Conservation (phyloP, 2,888 invertebrate species). For the Caenorhabditis panamensis region DNA sequence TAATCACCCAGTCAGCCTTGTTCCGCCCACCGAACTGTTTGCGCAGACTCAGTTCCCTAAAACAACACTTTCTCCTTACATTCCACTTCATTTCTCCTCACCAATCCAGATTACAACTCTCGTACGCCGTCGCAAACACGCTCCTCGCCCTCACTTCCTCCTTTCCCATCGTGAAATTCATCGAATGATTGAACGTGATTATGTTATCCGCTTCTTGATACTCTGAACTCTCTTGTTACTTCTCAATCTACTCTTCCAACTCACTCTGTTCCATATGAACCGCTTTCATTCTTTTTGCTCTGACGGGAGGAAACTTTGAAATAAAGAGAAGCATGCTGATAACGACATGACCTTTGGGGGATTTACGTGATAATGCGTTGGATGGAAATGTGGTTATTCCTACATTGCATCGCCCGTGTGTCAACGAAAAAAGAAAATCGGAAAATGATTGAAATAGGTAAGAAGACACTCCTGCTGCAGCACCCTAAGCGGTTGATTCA, state of each 20-base stretch:
- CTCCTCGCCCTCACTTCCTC: constrained; percentile 16
- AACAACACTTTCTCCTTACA: neutral
- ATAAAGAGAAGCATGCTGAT: neutral
- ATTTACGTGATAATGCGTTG: neutral
- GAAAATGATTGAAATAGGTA: neutral
- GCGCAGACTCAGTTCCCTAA: constrained; percentile 18
- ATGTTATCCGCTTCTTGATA: constrained; percentile 42
- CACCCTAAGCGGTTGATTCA: too few species aligned
- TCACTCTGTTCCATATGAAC: constrained; percentile 49
- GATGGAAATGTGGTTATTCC: too few species aligned
- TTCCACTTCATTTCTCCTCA: neutral
- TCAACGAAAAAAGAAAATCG: neutral
- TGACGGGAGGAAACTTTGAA: neutral
- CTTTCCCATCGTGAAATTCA: constrained; percentile 28
- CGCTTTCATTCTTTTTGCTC: constrained; percentile 34
- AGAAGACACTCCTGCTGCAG: too few species aligned
- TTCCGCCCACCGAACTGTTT: constrained; percentile 26
- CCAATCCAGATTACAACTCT: constrained; percentile 30
- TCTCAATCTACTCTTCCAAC: neutral
- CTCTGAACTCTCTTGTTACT: constrained; percentile 20
- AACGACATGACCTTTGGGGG: too few species aligned
- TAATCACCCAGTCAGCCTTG: constrained; percentile 22
- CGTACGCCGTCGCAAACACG: constrained; percentile 27
- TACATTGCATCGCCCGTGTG: too few species aligned
- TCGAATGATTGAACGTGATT: constrained; percentile 23